A percentile compares a stretch with the other conserved stretches of the same genome.
Evolutionary conservation across 2,888 invertebrate genomes (phyloP).

Genomic region (Diarsia dahlii): DNA sequence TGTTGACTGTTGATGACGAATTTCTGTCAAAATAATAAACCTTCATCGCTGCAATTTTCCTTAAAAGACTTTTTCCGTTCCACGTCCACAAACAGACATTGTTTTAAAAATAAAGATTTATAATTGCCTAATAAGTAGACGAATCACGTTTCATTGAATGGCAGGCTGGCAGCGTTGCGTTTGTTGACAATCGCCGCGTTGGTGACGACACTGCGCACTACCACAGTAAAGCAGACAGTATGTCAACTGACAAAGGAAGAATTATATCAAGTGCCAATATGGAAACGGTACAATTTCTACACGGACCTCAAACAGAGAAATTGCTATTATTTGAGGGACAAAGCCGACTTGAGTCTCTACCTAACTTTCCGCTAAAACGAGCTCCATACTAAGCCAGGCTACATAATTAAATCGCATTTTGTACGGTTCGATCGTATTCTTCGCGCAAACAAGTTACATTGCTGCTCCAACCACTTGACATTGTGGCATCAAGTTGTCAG

Average conservation of each 20-base stretch:
- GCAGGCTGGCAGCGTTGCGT: slow-evolving; percentile 71
- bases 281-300: slow-evolving; percentile 52
- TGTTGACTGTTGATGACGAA: slow-evolving; percentile 13
- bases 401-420: slow-evolving; percentile 59
- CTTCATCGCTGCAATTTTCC: slow-evolving; percentile 43
- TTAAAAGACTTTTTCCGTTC: slow-evolving; percentile 41
- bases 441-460: slow-evolving; percentile 62
- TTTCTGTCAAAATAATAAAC: slow-evolving; percentile 35
- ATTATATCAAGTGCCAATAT: slow-evolving; percentile 69
- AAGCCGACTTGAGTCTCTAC: slow-evolving; percentile 45
- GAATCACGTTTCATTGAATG: slow-evolving; percentile 78
- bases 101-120: slow-evolving; percentile 64
- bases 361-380: slow-evolving; percentile 55
- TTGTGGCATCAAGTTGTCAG: slow-evolving; percentile 45
- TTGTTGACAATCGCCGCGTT: slow-evolving; percentile 77
- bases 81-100: slow-evolving; percentile 53
- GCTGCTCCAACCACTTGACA: slow-evolving; percentile 45
- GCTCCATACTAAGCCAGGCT: slow-evolving; percentile 51
- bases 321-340: slow-evolving; percentile 54
- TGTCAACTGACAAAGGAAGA: slow-evolving; percentile 53
- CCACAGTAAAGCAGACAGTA: slow-evolving; percentile 70
- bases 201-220: slow-evolving; percentile 75
- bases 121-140: slow-evolving; percentile 78
- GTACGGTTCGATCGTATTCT: slow-evolving; percentile 40
- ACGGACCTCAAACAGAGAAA: slow-evolving; percentile 48